Percentiles rank a stretch among this genome's conserved stretches.
These are phyloP conservation scores for Chiloscyllium plagiosum DNA, from an alignment of 2,113 vertebrate genomes.

Conservation along the genomic window DNA sequence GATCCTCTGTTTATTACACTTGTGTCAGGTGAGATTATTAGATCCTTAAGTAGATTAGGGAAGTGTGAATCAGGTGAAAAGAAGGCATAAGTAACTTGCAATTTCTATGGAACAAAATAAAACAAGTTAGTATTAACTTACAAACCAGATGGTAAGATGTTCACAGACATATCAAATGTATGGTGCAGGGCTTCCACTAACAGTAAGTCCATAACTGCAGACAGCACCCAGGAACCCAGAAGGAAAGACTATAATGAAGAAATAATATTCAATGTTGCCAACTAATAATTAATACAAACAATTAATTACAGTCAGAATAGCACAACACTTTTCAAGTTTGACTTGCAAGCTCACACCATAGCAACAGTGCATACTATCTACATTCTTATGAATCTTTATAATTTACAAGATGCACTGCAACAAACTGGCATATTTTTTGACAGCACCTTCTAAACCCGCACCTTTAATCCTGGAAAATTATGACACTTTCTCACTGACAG, in stretches of 20 bases:
- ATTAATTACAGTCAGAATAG: background rate
- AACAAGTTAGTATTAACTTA: slow-evolving; percentile 54
- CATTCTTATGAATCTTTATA: background rate
- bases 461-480: background rate
- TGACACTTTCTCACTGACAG: background rate
- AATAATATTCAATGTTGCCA: background rate
- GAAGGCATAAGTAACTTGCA: background rate
- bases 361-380: background rate
- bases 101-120: background rate
- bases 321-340: background rate
- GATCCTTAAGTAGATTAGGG: background rate
- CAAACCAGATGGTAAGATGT: slow-evolving; percentile 69
- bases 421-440: background rate
- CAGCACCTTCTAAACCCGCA: background rate
- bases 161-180: slow-evolving; percentile 53
- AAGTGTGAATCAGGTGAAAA: background rate
- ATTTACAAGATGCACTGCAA: background rate
- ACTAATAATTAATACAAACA: background rate
- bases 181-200: slow-evolving; percentile 57
- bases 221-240: slow-evolving; percentile 64
- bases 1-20: background rate
- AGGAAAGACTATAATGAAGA: slow-evolving; percentile 64
- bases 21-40: background rate
- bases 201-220: slow-evolving; percentile 62
- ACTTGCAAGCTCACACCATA: background rate